Evolutionary conservation across 2,797 vertebrate species (phyloP).

Genomic region (Salmo trutta): DNA sequence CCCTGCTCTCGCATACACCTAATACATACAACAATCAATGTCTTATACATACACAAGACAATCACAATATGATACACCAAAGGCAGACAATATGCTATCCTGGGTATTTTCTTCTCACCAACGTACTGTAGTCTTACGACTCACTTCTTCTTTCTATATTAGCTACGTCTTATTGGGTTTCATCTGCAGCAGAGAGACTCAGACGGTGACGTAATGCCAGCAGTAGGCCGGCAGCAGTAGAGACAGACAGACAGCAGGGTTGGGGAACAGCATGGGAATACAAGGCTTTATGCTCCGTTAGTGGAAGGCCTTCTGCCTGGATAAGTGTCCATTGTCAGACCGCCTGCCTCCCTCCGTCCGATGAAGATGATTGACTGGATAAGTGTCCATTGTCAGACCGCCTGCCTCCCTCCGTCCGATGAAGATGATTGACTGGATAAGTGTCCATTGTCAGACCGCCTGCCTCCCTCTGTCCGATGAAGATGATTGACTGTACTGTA

Average conservation of each 20-base stretch:
- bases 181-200: constrained; percentile 19
- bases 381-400: constrained; percentile 33
- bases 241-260: constrained; percentile 37
- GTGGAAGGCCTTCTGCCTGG: constrained; percentile 54
- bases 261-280: constrained; percentile 57
- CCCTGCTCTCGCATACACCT: too few relatives aligned
- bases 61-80: too few relatives aligned
- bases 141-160: constrained; percentile 8
- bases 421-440: constrained; percentile 59
- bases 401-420: constrained; percentile 18
- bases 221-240: constrained; percentile 37
- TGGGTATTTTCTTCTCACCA: too few relatives aligned
- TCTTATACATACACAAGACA: too few relatives aligned
- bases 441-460: constrained; percentile 58
- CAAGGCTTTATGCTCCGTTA: constrained; percentile 72
- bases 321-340: constrained; percentile 70
- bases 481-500: constrained; percentile 54
- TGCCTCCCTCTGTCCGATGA: constrained; percentile 10
- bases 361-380: constrained; percentile 52
- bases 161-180: constrained; percentile 41
- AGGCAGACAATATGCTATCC: too few relatives aligned
- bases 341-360: constrained; percentile 27
- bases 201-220: constrained; percentile 65
- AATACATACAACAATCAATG: too few relatives aligned
- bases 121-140: too few relatives aligned